Percentiles rank a stretch among this genome's conserved stretches.
These are phyloP conservation scores for Hypena proboscidalis DNA, from an alignment of 2,888 invertebrate species.

Conservation along the genomic window DNA sequence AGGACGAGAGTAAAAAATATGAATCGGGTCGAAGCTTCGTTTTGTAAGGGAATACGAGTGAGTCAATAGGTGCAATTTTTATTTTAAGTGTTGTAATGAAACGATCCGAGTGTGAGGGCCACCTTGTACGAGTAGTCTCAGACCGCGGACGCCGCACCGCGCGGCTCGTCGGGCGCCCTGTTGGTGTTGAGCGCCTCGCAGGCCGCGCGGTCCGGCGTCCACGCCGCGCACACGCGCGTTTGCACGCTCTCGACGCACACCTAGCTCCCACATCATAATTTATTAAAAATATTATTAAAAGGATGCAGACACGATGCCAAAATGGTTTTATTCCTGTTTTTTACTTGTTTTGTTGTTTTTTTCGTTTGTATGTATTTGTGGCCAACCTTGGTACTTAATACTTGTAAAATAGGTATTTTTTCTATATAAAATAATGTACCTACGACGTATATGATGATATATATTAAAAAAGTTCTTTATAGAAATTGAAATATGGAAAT, in stretches of 20 bases:
- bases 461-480: conserved; percentile 83
- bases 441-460: conserved; percentile 81
- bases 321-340: conserved; percentile 85
- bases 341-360: conserved; percentile 83
- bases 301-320: conserved; percentile 83
- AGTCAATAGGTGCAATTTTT: conserved; percentile 84
- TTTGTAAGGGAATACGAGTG: conserved; percentile 77
- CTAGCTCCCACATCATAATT: conserved; percentile 69
- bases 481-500: conserved; percentile 78
- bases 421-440: conserved; percentile 84
- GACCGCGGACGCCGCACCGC: conserved; percentile 36
- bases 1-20: conserved; percentile 75
- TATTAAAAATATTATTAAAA: conserved; percentile 77
- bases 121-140: conserved; percentile 38
- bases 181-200: conserved; percentile 33
- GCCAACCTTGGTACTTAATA: conserved; percentile 84
- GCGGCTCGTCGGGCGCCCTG: conserved; percentile 34
- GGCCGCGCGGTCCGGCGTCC: conserved; percentile 17
- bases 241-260: conserved; percentile 47
- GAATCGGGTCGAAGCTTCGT: conserved; percentile 80
- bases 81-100: conserved; percentile 69
- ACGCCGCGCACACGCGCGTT: conserved; percentile 9
- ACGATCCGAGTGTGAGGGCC: conserved; percentile 46
- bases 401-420: conserved; percentile 84
- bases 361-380: conserved; percentile 84